A percentile compares a stretch with the other conserved stretches of the same genome.
Evolutionary conservation across 2,888 invertebrate species (phyloP).

Genomic region (Plagiodera versicolora): DNA sequence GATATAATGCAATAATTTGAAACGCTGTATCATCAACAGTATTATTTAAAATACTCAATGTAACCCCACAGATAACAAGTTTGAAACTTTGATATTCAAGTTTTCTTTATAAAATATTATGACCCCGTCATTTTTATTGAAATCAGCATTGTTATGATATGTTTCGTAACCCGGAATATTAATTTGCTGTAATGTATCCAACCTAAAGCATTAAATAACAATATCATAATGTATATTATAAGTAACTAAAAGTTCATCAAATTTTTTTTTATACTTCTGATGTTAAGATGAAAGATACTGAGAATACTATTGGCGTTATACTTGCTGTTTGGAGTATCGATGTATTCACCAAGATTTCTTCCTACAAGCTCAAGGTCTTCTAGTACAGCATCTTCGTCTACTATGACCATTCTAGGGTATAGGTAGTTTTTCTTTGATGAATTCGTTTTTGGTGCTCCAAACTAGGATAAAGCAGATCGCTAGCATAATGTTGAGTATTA

Average conservation of each 20-base stretch:
- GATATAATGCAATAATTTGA: constrained; percentile 17
- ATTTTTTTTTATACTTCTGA: constrained; percentile 11
- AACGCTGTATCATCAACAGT: constrained; percentile 16
- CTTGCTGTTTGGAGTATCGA: constrained; percentile 19
- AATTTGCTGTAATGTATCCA: constrained; percentile 14
- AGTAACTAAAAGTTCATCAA: constrained; percentile 9
- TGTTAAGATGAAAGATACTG: constrained; percentile 18
- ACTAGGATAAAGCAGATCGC: constrained; percentile 7
- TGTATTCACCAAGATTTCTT: constrained; percentile 18
- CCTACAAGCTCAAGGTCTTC: constrained; percentile 12
- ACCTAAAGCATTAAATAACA: constrained; percentile 8
- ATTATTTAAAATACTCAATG: constrained; percentile 16
- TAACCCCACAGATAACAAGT: constrained; percentile 14
- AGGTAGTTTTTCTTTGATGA: background rate
- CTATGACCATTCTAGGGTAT: constrained; percentile 5
- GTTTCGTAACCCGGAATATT: constrained; percentile 15
- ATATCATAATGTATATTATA: constrained; percentile 15
- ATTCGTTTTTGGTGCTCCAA: constrained; percentile 5
- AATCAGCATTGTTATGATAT: constrained; percentile 17
- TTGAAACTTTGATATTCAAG: constrained; percentile 12
- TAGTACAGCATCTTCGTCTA: constrained; percentile 7
- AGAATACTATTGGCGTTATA: constrained; percentile 13
- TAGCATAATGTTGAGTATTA: background rate
- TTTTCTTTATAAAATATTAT: constrained; percentile 14
- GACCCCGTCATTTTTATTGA: constrained; percentile 14